These are phyloP conservation scores for Antheraea assamensis DNA, from an alignment of 2,888 invertebrate genomes.

Conservation along the genomic window DNA sequence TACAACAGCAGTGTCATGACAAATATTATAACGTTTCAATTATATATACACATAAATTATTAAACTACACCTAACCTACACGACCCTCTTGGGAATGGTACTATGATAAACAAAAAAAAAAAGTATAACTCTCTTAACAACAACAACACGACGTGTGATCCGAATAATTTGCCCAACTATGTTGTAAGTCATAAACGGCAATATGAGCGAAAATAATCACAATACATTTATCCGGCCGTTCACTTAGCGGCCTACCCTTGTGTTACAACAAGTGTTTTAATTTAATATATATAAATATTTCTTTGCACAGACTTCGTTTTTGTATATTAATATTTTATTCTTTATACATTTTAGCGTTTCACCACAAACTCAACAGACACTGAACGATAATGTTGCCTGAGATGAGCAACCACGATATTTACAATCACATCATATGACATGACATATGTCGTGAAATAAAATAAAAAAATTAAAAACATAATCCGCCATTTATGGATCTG, in stretches of 20 bases:
- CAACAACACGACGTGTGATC: constrained; percentile 13
- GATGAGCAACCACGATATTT: too few species aligned
- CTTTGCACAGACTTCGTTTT: too few species aligned
- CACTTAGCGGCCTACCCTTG: constrained; percentile 23
- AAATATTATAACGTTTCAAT: too few species aligned
- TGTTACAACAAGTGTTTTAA: background rate
- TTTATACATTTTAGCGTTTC: too few species aligned
- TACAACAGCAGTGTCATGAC: too few species aligned
- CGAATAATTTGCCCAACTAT: constrained; percentile 19
- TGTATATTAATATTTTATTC: too few species aligned
- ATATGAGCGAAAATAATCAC: constrained; percentile 40
- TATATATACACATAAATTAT: background rate
- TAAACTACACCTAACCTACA: background rate
- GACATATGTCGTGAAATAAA: too few species aligned
- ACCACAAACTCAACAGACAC: too few species aligned
- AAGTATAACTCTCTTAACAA: background rate
- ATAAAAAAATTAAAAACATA: too few species aligned
- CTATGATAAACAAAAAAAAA: constrained; percentile 9
- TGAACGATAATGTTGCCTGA: too few species aligned
- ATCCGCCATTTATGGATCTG: too few species aligned
- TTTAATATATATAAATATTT: background rate
- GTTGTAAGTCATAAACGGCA: constrained; percentile 28
- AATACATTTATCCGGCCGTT: constrained; percentile 36
- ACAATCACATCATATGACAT: too few species aligned
- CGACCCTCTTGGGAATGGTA: background rate